Evolutionary conservation across 2,888 invertebrate species (phyloP).

Genomic region (Rhagophthalmus giganteus): DNA sequence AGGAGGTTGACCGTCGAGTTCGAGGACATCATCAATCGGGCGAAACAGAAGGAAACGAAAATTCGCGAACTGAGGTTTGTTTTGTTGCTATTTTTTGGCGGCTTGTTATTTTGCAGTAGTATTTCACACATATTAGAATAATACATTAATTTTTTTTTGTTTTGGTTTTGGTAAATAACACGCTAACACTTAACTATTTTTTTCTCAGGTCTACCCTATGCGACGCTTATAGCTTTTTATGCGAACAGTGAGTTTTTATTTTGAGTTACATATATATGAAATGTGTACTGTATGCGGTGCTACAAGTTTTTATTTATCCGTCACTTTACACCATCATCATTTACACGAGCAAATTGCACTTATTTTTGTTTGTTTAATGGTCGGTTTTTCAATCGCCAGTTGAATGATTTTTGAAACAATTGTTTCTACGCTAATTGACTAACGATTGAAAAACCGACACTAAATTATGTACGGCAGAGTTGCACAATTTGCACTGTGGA

Average conservation of each 20-base stretch:
- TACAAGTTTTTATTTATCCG: not conserved
- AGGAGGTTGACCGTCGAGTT: conserved; percentile 68
- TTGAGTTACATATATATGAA: conserved; percentile 10
- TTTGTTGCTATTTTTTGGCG: not conserved
- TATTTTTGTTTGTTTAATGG: no score
- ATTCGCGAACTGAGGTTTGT: conserved; percentile 76
- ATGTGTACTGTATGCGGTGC: not conserved
- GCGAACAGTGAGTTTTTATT: conserved; percentile 61
- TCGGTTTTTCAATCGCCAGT: no score
- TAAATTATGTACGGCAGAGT: no score
- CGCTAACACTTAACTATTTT: conserved; percentile 35
- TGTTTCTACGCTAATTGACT: no score
- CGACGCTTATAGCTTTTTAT: conserved; percentile 62
- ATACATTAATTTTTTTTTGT: conserved; percentile 10
- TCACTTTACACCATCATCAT: no score
- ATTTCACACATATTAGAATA: no score
- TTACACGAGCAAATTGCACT: no score
- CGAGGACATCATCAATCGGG: conserved; percentile 68
- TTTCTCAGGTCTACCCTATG: conserved; percentile 59
- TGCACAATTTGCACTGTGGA: no score
- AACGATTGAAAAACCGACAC: no score
- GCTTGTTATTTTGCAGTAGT: not conserved
- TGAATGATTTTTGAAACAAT: no score
- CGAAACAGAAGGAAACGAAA: conserved; percentile 75
- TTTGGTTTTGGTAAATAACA: conserved; percentile 20